Evolutionary conservation across 2,888 invertebrate genomes (phyloP).

Genomic region (Platycnemis pennipes): DNA sequence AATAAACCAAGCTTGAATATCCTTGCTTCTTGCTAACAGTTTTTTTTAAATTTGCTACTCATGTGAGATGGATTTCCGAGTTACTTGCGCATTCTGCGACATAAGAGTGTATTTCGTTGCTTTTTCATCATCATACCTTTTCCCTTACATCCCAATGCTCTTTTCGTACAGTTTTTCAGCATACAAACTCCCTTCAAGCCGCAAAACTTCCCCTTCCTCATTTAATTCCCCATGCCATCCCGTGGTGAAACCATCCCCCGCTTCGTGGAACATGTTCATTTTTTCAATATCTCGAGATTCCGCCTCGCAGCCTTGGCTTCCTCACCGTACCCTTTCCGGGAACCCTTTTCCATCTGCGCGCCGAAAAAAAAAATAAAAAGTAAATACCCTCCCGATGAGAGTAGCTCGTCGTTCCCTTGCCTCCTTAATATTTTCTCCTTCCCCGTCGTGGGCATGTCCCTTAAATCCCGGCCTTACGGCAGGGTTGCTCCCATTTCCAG

Average conservation of each 20-base stretch:
- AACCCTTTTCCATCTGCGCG: background rate
- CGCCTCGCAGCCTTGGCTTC: background rate
- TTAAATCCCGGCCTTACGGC: constrained; percentile 36
- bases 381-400: background rate
- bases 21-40: too few relatives aligned
- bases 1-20: too few relatives aligned
- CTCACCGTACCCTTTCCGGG: background rate
- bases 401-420: background rate
- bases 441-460: background rate
- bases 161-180: background rate
- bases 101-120: too few relatives aligned
- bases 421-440: background rate
- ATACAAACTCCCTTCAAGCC: background rate
- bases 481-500: background rate
- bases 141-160: background rate
- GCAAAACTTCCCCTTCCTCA: background rate
- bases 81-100: background rate
- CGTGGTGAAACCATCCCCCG: background rate
- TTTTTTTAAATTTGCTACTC: too few relatives aligned
- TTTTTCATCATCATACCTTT: background rate
- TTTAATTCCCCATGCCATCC: constrained; percentile 15
- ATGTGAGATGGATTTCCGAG: too few relatives aligned
- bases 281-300: background rate
- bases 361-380: background rate
- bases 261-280: constrained; percentile 29